Conservation (phyloP, 1,140 invertebrate species). For the Campodea augens region DNA sequence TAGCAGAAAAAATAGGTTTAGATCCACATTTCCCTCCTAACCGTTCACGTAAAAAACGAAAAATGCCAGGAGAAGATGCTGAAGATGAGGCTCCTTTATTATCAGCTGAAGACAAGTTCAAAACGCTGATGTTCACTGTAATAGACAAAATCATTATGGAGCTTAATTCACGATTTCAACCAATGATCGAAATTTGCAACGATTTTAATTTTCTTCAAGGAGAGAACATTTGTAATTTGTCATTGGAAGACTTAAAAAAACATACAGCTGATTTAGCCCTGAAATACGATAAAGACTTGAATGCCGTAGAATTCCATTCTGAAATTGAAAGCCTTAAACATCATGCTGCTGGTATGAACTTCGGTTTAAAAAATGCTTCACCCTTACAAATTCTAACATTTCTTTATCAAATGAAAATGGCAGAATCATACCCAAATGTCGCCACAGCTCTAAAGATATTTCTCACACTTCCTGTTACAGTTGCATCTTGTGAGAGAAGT, state of each 20-base stretch:
- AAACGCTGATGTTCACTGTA: not conserved
- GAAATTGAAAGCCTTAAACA: constrained; percentile 1
- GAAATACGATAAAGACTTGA: not conserved
- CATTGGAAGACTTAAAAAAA: constrained; percentile 1
- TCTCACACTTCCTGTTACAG: not conserved
- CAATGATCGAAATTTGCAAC: no score
- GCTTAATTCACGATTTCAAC: no score
- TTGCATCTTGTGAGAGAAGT: constrained; percentile 2
- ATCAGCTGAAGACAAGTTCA: not conserved
- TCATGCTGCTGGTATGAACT: not conserved
- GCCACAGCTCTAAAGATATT: not conserved
- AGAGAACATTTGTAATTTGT: not conserved
- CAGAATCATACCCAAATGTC: not conserved
- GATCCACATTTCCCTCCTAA: not conserved
- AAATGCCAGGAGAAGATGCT: not conserved
- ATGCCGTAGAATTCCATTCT: constrained; percentile 1
- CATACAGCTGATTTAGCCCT: not conserved
- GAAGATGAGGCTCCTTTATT: not conserved
- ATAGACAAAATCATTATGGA: constrained; percentile 3
- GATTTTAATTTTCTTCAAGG: constrained; percentile 2
- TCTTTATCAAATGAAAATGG: not conserved
- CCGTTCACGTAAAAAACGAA: not conserved
- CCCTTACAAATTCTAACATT: not conserved
- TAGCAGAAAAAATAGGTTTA: not conserved
- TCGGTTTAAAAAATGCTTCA: not conserved